These are phyloP conservation scores for Drosophila sulfurigaster DNA, from an alignment of 1,140 invertebrate species.

Conservation along the genomic window DNA sequence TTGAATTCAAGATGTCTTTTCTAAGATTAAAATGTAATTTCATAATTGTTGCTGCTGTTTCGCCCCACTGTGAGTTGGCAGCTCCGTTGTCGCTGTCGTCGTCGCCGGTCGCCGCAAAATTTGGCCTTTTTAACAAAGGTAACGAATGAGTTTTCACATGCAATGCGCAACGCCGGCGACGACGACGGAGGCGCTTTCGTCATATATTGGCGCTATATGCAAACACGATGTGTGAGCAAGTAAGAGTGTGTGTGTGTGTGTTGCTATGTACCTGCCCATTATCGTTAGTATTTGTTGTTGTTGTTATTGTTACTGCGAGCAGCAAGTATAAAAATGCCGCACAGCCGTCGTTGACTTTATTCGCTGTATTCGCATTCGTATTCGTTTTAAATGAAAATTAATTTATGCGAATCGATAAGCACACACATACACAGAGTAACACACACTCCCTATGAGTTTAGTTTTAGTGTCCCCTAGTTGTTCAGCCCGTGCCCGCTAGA, in stretches of 20 bases:
- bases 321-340: conserved; percentile 45
- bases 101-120: conserved; percentile 48
- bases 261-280: conserved; percentile 55
- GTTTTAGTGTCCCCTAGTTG: conserved; percentile 27
- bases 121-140: conserved; percentile 69
- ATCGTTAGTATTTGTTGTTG: conserved; percentile 53
- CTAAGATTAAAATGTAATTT: too few relatives aligned
- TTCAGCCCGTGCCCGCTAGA: conserved; percentile 17
- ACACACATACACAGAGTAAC: conserved; percentile 6
- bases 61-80: conserved; percentile 33
- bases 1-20: too few relatives aligned
- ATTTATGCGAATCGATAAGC: conserved; percentile 83
- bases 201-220: conserved; percentile 72
- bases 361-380: conserved; percentile 58
- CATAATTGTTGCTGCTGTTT: neutral
- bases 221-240: conserved; percentile 28
- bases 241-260: conserved; percentile 39
- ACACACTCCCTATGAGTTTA: conserved; percentile 2
- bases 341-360: conserved; percentile 69
- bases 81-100: conserved; percentile 15
- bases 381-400: conserved; percentile 83
- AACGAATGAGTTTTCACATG: conserved; percentile 76
- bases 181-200: conserved; percentile 58
- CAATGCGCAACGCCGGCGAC: conserved; percentile 59
- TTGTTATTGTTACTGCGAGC: conserved; percentile 20